phyloP scores from a whole-genome alignment of 2,888 invertebrate genomes.

The Phymatocera aterrima region DNA sequence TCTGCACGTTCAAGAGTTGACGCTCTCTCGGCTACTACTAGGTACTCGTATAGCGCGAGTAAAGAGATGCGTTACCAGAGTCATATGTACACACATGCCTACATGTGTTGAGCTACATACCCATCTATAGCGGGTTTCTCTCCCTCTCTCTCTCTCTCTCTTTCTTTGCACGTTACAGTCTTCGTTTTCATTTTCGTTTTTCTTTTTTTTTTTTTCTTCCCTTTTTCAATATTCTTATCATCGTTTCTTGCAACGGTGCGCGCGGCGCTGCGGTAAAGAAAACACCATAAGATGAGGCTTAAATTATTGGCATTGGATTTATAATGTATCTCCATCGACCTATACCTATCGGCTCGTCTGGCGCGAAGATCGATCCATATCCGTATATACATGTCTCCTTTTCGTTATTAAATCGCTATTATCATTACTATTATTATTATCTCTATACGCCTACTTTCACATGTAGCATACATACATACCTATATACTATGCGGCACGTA shows the following conservation, averaged over 20 bases:
- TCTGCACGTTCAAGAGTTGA: conserved; percentile 26
- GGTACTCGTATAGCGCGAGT: conserved; percentile 14
- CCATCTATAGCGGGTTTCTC: no score
- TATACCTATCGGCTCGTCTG: background rate
- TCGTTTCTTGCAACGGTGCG: background rate
- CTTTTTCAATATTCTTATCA: background rate
- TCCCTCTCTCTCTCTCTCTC: no score
- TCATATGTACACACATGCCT: background rate
- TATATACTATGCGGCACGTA: background rate
- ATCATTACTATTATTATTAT: no score
- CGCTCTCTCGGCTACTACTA: background rate
- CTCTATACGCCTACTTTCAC: background rate
- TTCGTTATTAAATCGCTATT: no score
- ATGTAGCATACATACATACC: background rate
- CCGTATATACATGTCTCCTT: no score
- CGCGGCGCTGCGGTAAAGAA: no score
- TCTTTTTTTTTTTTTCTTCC: background rate
- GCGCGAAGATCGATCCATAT: no score
- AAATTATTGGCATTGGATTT: conserved; percentile 23
- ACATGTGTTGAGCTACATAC: no score
- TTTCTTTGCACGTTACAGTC: no score
- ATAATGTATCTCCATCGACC: background rate
- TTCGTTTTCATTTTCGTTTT: no score
- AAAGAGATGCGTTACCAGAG: no score
- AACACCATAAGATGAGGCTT: background rate